Evolutionary conservation across 2,888 invertebrate species (phyloP).

Genomic region (Pilophorus perplexus): DNA sequence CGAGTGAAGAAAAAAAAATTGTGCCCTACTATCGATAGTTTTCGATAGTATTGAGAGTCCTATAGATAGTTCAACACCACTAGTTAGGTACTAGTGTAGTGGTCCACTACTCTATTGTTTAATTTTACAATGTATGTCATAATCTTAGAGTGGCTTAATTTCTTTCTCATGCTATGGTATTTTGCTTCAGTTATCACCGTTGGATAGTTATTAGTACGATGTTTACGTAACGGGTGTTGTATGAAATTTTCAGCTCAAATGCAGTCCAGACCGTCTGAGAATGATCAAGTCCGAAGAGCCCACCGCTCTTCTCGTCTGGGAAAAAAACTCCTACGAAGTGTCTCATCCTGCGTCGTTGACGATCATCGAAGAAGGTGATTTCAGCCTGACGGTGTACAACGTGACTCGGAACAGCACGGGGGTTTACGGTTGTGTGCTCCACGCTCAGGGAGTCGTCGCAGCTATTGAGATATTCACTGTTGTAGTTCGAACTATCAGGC

Average conservation of each 20-base stretch:
- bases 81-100: too few species aligned
- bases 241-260: constrained; percentile 7
- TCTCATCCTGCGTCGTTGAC: not conserved
- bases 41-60: too few species aligned
- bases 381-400: not conserved
- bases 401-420: not conserved
- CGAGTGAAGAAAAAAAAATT: too few species aligned
- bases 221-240: too few species aligned
- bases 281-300: constrained; percentile 4
- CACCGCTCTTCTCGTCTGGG: constrained; percentile 2
- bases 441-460: not conserved
- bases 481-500: not conserved
- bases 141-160: too few species aligned
- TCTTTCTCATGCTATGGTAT: too few species aligned
- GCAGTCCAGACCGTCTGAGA: not conserved
- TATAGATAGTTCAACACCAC: too few species aligned
- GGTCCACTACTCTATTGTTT: too few species aligned
- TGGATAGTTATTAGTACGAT: not conserved
- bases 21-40: too few species aligned
- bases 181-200: too few species aligned
- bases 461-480: constrained; percentile 2
- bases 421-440: constrained; percentile 12
- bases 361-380: not conserved
- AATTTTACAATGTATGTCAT: too few species aligned
- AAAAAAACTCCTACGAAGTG: not conserved